Conservation (phyloP, 2,888 invertebrate genomes). For the Ichneumoninae sp. region DNA sequence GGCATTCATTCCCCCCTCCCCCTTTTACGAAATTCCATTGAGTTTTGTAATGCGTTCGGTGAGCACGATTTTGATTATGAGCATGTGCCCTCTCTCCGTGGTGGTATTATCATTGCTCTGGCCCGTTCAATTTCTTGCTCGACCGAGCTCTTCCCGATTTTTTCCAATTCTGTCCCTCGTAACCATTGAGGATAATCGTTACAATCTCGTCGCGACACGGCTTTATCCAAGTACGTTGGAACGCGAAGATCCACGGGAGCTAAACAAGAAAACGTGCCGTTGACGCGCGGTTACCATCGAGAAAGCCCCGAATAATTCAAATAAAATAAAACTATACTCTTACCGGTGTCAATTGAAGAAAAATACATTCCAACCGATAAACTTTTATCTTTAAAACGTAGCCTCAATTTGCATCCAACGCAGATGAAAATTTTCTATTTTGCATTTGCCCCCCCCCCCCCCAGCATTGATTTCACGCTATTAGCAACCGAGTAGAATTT, state of each 20-base stretch:
- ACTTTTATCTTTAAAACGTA: not conserved
- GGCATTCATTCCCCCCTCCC: not conserved
- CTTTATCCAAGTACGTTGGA: not conserved
- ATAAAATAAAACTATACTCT: slow-evolving; percentile 8
- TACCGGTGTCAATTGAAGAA: not conserved
- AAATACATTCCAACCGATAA: not conserved
- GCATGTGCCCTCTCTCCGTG: not conserved
- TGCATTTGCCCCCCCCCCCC: not conserved
- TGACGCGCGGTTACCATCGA: not conserved
- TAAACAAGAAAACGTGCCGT: not conserved
- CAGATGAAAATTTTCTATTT: not conserved
- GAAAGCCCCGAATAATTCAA: not conserved
- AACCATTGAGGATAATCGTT: slow-evolving; percentile 13
- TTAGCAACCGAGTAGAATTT: not conserved
- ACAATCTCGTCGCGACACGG: not conserved
- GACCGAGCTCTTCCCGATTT: slow-evolving; percentile 24
- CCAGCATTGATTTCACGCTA: not conserved
- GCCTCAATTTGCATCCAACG: not conserved
- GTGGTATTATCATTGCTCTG: not conserved
- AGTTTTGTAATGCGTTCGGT: not conserved
- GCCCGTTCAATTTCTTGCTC: slow-evolving; percentile 24
- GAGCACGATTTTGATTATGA: not conserved
- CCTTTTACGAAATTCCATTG: slow-evolving; percentile 7
- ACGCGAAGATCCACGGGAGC: not conserved
- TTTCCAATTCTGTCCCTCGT: slow-evolving; percentile 12